These are phyloP conservation scores for Sebastes ruberrimus DNA, from an alignment of 2,797 vertebrate species.

Conservation along the genomic window DNA sequence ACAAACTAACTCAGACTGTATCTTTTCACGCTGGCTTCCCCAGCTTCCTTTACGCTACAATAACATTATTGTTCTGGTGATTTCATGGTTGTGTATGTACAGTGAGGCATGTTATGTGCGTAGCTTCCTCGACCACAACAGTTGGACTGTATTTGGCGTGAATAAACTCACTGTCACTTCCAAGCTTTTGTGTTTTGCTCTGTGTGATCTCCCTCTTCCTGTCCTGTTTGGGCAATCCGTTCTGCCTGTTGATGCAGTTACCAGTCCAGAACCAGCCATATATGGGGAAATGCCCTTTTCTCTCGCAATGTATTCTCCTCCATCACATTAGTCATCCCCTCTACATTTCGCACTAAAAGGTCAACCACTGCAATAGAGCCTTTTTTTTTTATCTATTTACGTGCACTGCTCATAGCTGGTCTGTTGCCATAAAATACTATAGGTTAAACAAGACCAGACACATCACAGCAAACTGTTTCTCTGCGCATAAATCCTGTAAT, in stretches of 20 bases:
- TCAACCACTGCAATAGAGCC: conserved; percentile 6
- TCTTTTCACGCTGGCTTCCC: conserved; percentile 25
- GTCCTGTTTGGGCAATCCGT: conserved; percentile 44
- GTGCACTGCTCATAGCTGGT: conserved; percentile 17
- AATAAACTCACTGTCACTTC: conserved; percentile 26
- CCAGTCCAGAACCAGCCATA: conserved; percentile 47
- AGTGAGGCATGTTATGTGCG: conserved; percentile 16
- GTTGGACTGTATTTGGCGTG: conserved; percentile 7
- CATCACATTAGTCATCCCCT: conserved; percentile 10
- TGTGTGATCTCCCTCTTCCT: conserved; percentile 41
- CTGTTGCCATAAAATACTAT: conserved; percentile 16
- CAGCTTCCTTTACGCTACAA: conserved; percentile 17
- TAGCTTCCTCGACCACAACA: conserved; percentile 4
- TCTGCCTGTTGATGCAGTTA: conserved; percentile 32
- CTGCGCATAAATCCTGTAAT: conserved; percentile 42
- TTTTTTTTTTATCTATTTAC: neutral
- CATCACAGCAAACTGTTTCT: conserved; percentile 34
- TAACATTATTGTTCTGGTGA: conserved; percentile 50
- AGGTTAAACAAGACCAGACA: conserved; percentile 35
- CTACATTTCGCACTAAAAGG: conserved; percentile 25
- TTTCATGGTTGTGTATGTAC: conserved; percentile 25
- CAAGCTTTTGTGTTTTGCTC: conserved; percentile 18
- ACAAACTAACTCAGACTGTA: conserved; percentile 23
- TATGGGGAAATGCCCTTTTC: conserved; percentile 38
- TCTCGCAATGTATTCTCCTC: neutral